Base-by-base conservation (phyloP, 2,888 invertebrate species). In the Sussaba pulchella region DNA sequence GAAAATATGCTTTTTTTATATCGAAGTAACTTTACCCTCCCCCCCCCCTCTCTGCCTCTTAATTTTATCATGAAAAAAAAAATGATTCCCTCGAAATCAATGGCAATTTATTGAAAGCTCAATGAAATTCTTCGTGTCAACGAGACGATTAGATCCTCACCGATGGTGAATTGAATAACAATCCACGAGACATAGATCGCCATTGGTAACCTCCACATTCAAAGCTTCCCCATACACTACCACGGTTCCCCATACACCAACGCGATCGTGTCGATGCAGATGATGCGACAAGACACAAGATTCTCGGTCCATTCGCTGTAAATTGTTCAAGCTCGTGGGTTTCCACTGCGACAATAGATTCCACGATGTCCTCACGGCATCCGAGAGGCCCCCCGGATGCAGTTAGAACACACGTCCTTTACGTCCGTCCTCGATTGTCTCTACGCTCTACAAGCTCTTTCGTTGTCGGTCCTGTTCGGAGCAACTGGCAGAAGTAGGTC, bases 401-500 rank as follows among this genome's bases (percentile, higher is more conserved):
- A 47, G 26, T 50, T 52, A 26, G 14, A 73, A 64, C 63, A n/a
- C n/a, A 64, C 64, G 59, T 57, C 50, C 69, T 70, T 39, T 47
- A 43, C 57, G 54, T 21, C 39, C n/a, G 19, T 21, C 47, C 43
- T n/a, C 45, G 19, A 6, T 26, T 19, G 59, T 36, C 3, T 17
- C 19, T 47, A 36, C 45, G 57, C 26, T 31, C 47, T 69, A 63
- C 52, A 63, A 50, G 19, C 17, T 64, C 70, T 74, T 36, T 57
- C 69, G 50, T 39, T 47, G 21, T 36, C 4, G 52, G 4, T 17
- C 36, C 39, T 31, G 21, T 36, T 5, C n/a, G 24, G 54, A 31
- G 21, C 77, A 71, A 24, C 74, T 72, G 41, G 73, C 14, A 85
- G 85, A 90, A 86, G 78, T 90, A 83, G 90, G 90, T 89, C 90